Evolutionary conservation across 2,888 invertebrate species (phyloP), one percentile per base, ranked within the genome.

Genomic region (Pachymerium ferrugineum): DNA sequence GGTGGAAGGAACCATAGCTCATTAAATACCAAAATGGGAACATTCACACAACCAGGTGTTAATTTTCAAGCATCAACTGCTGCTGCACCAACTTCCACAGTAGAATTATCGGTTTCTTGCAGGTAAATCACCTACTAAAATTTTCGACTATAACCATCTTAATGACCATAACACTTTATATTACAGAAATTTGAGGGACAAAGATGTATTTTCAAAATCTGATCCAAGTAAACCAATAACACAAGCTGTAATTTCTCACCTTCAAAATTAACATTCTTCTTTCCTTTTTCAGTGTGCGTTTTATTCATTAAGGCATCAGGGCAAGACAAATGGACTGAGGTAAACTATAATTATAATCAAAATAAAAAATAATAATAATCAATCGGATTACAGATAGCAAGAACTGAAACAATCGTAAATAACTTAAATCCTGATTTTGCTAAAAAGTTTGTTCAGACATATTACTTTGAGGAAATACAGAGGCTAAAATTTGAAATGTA

Each of bases 381-480:
- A 12, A 25, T 71, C 14, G 1, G 12, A 33, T 71, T 19, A 14
- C 31, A 73, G 73, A 14, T 82, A 62, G 81, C 81, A 70, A 78
- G 85, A 62, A 85, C 85, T 0, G 85, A 86, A 79, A 80, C 80
- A 12, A 83, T 86, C 42, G 79, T 80, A 70, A 84, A 86, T 78
- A 83, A 80, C 22, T 79, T 85, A 31, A 83, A 84, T 78, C 86
- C 86, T 4, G 83, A 86, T 77, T 86, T 87, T 84, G 84, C 84
- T 1, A 85, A 81, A 28, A 86, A 86, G 78, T 84, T 87, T 77
- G 80, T 83, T 28, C 78, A 87, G 38, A 83, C 84, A 38, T 88
- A 87, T 78, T 83, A 83, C 74, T 87, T 87, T 82, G 87, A 87
- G 78, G 85, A 86, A 76, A 84, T 85, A 71, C 88, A 88, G 79